Base-by-base conservation (phyloP, 2,888 invertebrate species). In the Chymomyza caudatula region DNA sequence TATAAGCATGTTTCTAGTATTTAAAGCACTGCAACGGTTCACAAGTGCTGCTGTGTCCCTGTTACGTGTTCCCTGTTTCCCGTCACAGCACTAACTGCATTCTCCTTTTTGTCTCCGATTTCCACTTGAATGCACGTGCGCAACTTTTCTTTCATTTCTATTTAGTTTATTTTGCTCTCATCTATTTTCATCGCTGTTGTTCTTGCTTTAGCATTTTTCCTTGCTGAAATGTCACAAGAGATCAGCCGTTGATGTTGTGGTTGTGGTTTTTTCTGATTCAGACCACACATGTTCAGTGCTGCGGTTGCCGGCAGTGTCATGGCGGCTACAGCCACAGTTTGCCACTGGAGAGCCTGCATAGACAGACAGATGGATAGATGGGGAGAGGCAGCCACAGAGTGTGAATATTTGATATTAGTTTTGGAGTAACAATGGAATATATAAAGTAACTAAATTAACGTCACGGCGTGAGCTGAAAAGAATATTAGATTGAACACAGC, bases 241-340 rank as follows among this genome's bases (percentile, higher is more conserved):
- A 47, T 47, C 47, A 47, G 47, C 15, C n/a, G 47, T 19, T 47
- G 47, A 2, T 15, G 47, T 25, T 37, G 25, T 29, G 25, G 15
- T n/a, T 53, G 53, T 20, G n/a, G n/a, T 22, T 25, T 15, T 29
- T 13, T 8, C 15, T 25, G 54, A 17, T 25, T 54, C n/a, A 4
- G 71, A 47, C 60, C 60, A 68, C 29, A 37, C 59, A 68, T 62
- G 29, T 37, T 44, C 54, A 58, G 43, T 58, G 60, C 58, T 58
- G 65, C 22, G 37, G 53, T 43, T 65, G 60, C 22, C 56, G 60
- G 37, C 56, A 51, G 23, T 19, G 52, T 62, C 25, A 17, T 37
- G 29, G 29, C 29, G 29, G 29, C 11, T 11, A 37, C 29, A 11
- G 29, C 29, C 29, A 37, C 29, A 37, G 8, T 4, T 11, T 37